A percentile compares a stretch with the other conserved stretches of the same genome.
These are phyloP conservation scores for Henricia sp. DNA, from an alignment of 53 echinoderm and acorn worm species.

Conservation along the genomic window DNA sequence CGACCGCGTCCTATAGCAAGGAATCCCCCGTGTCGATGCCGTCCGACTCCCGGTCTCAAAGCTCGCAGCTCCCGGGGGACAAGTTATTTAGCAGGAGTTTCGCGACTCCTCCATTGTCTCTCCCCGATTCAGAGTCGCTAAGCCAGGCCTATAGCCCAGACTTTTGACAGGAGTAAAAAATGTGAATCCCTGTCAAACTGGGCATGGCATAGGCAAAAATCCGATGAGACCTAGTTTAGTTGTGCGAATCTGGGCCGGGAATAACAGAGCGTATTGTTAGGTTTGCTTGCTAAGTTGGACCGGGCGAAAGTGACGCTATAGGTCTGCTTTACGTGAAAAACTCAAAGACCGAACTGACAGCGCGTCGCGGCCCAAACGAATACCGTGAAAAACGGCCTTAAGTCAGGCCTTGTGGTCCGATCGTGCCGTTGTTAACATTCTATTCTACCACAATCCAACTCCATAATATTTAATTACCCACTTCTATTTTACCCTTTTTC, in stretches of 20 bases:
- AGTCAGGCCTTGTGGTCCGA: conserved; percentile 15
- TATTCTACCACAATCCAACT: not conserved
- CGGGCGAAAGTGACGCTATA: conserved; percentile 1
- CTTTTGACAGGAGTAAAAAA: conserved; percentile 47
- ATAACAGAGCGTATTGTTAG: conserved; percentile 27
- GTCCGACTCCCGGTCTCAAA: not conserved
- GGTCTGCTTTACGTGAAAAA: conserved; percentile 27
- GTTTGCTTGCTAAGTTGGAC: not conserved
- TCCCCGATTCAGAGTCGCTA: conserved; percentile 40
- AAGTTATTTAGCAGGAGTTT: conserved; percentile 15
- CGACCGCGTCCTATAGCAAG: conserved; percentile 8
- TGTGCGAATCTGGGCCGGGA: conserved; percentile 34
- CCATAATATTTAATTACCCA: conserved; percentile 41
- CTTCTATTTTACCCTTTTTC: conserved; percentile 3
- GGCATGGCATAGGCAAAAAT: not conserved
- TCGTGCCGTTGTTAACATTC: conserved; percentile 45
- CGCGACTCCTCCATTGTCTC: conserved; percentile 11
- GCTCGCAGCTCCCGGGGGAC: conserved; percentile 32
- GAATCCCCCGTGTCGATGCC: conserved; percentile 11
- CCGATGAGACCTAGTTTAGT: conserved; percentile 27
- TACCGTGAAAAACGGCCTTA: conserved; percentile 25
- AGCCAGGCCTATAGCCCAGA: conserved; percentile 41
- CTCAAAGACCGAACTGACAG: conserved; percentile 31
- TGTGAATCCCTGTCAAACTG: conserved; percentile 6
- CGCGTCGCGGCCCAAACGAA: not conserved